Evolutionary conservation across 1,140 invertebrate species (phyloP).

Genomic region (Steinernema khuongi): DNA sequence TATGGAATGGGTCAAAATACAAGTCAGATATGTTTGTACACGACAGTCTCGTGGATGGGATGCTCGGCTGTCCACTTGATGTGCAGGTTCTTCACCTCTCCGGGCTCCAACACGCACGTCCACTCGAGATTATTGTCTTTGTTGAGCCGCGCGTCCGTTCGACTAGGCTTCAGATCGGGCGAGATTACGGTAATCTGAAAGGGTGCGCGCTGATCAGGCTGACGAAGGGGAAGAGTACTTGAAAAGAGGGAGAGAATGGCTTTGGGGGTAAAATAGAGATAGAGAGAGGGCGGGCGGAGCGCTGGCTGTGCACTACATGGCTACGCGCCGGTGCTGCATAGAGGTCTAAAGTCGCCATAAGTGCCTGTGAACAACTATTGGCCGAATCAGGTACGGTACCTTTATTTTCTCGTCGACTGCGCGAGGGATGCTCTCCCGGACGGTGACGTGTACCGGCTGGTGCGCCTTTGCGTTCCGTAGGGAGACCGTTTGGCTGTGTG

Average conservation of each 20-base stretch:
- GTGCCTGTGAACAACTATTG: too few species aligned
- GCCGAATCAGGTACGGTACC: too few species aligned
- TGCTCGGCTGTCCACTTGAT: constrained; percentile 40
- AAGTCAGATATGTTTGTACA: constrained; percentile 15
- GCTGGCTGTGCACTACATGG: background rate
- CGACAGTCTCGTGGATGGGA: constrained; percentile 31
- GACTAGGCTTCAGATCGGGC: constrained; percentile 34
- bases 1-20: too few species aligned
- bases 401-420: constrained; percentile 44
- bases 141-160: constrained; percentile 32
- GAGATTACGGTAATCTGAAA: constrained; percentile 42
- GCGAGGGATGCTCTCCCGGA: constrained; percentile 58
- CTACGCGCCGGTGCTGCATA: constrained; percentile 4
- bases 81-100: constrained; percentile 26
- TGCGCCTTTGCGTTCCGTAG: constrained; percentile 58
- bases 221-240: too few species aligned
- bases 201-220: background rate
- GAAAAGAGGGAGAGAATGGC: background rate
- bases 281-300: background rate
- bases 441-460: constrained; percentile 49
- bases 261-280: background rate
- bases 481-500: constrained; percentile 56
- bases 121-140: constrained; percentile 42
- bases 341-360: background rate
- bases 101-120: constrained; percentile 33